A percentile compares a stretch with the other conserved stretches of the same genome.
These are phyloP conservation scores for Myripristis murdjan DNA, from an alignment of 2,797 vertebrate species.

Conservation along the genomic window DNA sequence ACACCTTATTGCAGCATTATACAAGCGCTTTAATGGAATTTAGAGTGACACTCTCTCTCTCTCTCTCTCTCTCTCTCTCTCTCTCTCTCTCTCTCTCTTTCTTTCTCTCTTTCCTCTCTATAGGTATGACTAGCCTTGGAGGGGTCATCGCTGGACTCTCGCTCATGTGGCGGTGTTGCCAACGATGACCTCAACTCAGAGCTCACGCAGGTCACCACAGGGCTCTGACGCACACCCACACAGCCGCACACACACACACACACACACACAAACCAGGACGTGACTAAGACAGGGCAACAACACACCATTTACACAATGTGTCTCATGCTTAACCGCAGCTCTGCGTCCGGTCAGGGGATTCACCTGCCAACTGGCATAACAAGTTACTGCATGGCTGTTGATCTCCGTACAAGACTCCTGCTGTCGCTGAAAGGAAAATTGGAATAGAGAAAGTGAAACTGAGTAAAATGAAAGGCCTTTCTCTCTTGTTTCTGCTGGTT, in stretches of 20 bases:
- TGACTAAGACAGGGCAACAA: background rate
- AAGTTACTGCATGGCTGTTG: slow-evolving; percentile 30
- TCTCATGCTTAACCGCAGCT: slow-evolving; percentile 9
- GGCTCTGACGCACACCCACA: slow-evolving; percentile 73
- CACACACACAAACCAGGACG: slow-evolving; percentile 14
- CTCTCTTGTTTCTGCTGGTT: background rate
- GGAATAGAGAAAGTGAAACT: background rate
- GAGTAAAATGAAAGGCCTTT: background rate
- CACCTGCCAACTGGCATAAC: slow-evolving; percentile 2
- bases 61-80: background rate
- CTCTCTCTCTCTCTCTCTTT: background rate
- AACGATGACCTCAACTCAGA: slow-evolving; percentile 90
- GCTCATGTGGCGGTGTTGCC: slow-evolving; percentile 70
- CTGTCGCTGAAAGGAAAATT: background rate
- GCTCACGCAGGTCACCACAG: slow-evolving; percentile 87
- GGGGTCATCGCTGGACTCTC: slow-evolving; percentile 89
- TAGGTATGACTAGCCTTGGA: slow-evolving; percentile 97
- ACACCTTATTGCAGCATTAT: too few species aligned
- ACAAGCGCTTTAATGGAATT: too few species aligned
- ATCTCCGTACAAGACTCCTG: slow-evolving; percentile 16
- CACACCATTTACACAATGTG: slow-evolving; percentile 1
- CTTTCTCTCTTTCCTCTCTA: slow-evolving; percentile 4
- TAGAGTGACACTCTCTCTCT: background rate
- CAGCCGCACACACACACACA: background rate
- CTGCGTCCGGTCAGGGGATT: slow-evolving; percentile 1